Conservation (phyloP, 1,140 invertebrate genomes). For the Tetramorium parvispinum region DNA sequence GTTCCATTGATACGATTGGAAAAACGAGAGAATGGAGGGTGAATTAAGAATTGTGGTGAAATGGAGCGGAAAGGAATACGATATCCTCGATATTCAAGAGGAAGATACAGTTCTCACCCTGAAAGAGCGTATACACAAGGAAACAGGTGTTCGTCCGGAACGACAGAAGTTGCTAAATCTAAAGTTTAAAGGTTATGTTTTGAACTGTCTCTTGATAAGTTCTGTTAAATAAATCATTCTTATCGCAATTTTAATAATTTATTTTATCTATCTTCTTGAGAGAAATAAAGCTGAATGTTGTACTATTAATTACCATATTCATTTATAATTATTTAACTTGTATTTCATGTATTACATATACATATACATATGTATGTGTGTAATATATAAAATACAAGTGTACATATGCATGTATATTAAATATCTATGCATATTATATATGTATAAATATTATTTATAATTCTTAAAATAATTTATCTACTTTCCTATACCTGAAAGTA, state of each 20-base stretch:
- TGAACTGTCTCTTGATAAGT: slow-evolving; percentile 48
- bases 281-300: background rate
- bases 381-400: background rate
- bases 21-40: slow-evolving; percentile 79
- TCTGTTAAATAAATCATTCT: background rate
- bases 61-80: slow-evolving; percentile 96
- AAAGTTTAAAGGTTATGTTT: slow-evolving; percentile 93
- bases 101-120: slow-evolving; percentile 92
- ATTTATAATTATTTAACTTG: background rate
- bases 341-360: background rate
- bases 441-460: background rate
- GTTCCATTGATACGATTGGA: slow-evolving; percentile 12
- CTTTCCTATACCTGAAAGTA: background rate
- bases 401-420: background rate
- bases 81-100: slow-evolving; percentile 89
- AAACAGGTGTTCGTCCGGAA: slow-evolving; percentile 94
- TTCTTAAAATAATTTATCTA: slow-evolving; percentile 4
- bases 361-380: background rate
- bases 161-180: slow-evolving; percentile 97
- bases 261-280: background rate
- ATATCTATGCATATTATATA: background rate
- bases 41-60: slow-evolving; percentile 91
- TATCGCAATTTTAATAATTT: background rate
- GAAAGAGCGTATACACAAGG: slow-evolving; percentile 92
- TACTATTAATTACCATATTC: background rate